These are phyloP conservation scores for Aphidoletes aphidimyza DNA, from an alignment of 2,888 invertebrate genomes.

Conservation along the genomic window DNA sequence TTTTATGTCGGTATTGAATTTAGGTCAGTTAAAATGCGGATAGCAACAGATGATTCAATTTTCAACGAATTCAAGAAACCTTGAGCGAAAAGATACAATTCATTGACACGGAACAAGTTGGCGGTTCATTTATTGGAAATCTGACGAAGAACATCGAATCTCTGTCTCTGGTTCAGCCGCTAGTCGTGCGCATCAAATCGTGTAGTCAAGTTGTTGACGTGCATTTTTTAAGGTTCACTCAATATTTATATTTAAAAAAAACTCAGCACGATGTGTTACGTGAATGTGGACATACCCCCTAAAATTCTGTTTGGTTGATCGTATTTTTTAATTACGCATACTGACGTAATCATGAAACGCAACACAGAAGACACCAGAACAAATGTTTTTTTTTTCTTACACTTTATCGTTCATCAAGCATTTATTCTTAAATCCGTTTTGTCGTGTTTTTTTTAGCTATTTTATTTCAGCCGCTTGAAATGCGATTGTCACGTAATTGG, in stretches of 20 bases:
- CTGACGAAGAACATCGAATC: neutral
- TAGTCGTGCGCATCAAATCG: neutral
- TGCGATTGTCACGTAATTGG: conserved; percentile 25
- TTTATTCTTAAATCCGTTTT: neutral
- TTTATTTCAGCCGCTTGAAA: neutral
- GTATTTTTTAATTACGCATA: too few species aligned
- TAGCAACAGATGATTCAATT: neutral
- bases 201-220: neutral
- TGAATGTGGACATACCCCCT: conserved; percentile 1
- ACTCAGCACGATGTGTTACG: neutral
- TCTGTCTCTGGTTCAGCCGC: too few species aligned
- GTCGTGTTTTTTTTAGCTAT: neutral
- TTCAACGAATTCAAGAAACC: neutral
- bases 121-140: neutral
- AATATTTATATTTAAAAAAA: too few species aligned
- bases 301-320: neutral
- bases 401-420: neutral
- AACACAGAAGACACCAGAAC: too few species aligned
- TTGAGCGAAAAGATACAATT: neutral
- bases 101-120: conserved; percentile 27
- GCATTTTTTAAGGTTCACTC: too few species aligned
- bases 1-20: conserved; percentile 12
- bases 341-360: neutral
- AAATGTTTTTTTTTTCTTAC: too few species aligned
- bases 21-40: conserved; percentile 4